These are phyloP conservation scores for Mallotus villosus DNA, from an alignment of 2,797 vertebrate species.

Conservation along the genomic window DNA sequence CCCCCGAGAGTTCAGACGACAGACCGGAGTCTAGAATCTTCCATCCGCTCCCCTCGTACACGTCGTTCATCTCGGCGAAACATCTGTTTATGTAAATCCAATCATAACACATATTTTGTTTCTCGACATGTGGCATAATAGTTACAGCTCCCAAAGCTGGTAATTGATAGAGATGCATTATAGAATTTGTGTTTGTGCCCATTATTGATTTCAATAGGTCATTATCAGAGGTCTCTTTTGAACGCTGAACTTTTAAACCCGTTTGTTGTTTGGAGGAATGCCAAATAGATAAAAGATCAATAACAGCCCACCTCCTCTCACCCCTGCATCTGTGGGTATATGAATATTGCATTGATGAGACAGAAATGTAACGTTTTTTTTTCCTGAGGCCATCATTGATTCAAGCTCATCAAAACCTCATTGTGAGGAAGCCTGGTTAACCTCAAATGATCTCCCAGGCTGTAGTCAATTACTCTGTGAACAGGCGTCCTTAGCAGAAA, in stretches of 20 bases:
- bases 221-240: constrained; percentile 34
- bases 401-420: constrained; percentile 66
- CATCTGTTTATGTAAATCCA: constrained; percentile 30
- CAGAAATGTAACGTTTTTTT: constrained; percentile 40
- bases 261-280: constrained; percentile 32
- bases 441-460: constrained; percentile 63
- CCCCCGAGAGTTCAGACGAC: too few species aligned
- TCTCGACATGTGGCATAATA: background rate
- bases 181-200: constrained; percentile 23
- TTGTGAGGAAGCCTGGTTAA: constrained; percentile 64
- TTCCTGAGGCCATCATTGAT: constrained; percentile 56
- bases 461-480: constrained; percentile 64
- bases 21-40: constrained; percentile 23
- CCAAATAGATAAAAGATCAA: constrained; percentile 57
- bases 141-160: constrained; percentile 24
- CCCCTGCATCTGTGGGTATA: constrained; percentile 48
- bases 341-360: constrained; percentile 67
- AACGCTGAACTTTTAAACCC: constrained; percentile 26
- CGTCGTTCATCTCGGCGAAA: constrained; percentile 1
- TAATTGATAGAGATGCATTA: constrained; percentile 37
- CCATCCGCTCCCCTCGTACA: constrained; percentile 7
- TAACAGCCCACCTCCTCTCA: constrained; percentile 46
- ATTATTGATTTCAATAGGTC: constrained; percentile 35
- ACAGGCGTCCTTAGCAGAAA: constrained; percentile 53
- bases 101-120: constrained; percentile 21